Base-by-base conservation (phyloP, 2,888 invertebrate species). In the Hipparchia sbordonii region DNA sequence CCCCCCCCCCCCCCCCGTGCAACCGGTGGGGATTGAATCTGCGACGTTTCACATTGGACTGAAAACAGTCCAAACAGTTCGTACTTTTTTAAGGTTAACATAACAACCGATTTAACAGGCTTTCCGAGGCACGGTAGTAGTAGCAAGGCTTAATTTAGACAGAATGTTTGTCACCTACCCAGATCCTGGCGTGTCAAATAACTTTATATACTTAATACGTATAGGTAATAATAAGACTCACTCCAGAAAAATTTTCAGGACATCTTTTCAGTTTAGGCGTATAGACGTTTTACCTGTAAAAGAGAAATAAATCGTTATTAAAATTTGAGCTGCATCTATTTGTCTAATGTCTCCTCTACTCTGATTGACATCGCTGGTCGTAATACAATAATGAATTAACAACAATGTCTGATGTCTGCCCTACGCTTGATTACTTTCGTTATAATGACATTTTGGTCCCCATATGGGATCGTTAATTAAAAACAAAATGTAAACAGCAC, bases 401-500 rank as follows among this genome's bases (percentile, higher is more conserved):
- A 9, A 13, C 7, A 45, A 48, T 57, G 48, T 54, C 65, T 69
- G 45, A 66, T 69, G 54, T 70, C 59, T 67, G 51, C 48, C 23
- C 57, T 56, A 48, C 45, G 48, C 48, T 59, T 72, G 72, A 70
- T 70, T 73, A 57, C 63, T 67, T 70, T 69, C 71, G 73, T 75
- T 73, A 68, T 51, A 70, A 69, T 65, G 72, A 68, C 74, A 72
- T 71, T 71, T 63, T 13, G 46, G 46, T 9, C 67, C 70, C 70
- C 72, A 60, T 73, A 72, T 69, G 72, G 71, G 65, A 57, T 59
- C 46, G 66, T 74, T 74, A 69, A 76, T 74, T 71, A 74, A 76
- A 75, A 75, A 70, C 68, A 69, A 74, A 72, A 72, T 48, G 68
- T 71, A 71, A 73, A 73, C 73, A 73, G 54, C 54, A 9, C 60